Evolutionary conservation across 1,140 invertebrate genomes (phyloP).

Genomic region (Ephestia elutella): DNA sequence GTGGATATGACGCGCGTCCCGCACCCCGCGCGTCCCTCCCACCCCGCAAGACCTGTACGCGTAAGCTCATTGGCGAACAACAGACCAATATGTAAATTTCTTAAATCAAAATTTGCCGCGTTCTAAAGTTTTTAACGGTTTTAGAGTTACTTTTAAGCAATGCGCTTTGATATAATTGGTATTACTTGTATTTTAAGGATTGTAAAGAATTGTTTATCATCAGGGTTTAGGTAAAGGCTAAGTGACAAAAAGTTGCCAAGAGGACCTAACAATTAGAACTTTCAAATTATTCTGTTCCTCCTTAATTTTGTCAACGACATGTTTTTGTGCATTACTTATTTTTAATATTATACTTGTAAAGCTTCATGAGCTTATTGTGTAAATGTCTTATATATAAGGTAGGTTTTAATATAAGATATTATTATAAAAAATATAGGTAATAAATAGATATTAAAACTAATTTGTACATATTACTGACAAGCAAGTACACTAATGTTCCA

Average conservation of each 20-base stretch:
- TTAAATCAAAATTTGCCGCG: neutral
- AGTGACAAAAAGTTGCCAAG: neutral
- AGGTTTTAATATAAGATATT: neutral
- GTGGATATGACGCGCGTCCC: constrained; percentile 56
- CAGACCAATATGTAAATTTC: neutral
- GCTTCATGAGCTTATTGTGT: neutral
- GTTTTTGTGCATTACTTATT: neutral
- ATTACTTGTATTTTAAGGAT: neutral
- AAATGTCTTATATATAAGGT: too few species aligned
- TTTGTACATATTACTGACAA: too few species aligned
- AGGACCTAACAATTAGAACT: neutral
- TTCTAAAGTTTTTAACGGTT: neutral
- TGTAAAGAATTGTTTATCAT: neutral
- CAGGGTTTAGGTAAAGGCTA: neutral
- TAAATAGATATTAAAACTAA: too few species aligned
- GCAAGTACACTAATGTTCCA: too few species aligned
- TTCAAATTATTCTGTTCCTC: neutral
- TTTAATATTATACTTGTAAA: neutral
- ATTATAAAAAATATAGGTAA: neutral
- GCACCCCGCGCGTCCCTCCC: constrained; percentile 32
- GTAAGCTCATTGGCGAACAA: constrained; percentile 16
- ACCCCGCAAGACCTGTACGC: constrained; percentile 51
- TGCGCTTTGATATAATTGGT: neutral
- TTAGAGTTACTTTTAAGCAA: neutral
- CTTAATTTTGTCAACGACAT: neutral